Evolutionary conservation across 2,797 vertebrate species (phyloP).

Genomic region (Neoniphon sammara): DNA sequence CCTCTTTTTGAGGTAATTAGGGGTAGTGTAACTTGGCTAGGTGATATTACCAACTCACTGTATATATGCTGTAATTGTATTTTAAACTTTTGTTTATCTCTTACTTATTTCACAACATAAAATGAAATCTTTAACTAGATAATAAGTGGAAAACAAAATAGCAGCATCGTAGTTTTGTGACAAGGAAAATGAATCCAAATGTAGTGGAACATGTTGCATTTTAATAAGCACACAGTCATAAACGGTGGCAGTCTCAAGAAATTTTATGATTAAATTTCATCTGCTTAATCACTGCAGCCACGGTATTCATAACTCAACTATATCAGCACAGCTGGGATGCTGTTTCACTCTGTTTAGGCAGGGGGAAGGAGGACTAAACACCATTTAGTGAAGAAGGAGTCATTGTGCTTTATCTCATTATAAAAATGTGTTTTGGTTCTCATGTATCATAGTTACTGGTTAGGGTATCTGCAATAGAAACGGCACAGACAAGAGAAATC

Average conservation of each 20-base stretch:
- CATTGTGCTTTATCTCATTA: constrained; percentile 40
- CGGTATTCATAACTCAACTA: constrained; percentile 69
- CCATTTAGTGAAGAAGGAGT: constrained; percentile 44
- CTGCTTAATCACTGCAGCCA: constrained; percentile 70
- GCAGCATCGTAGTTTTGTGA: constrained; percentile 26
- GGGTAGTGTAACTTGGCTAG: constrained; percentile 40
- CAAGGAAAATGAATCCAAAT: constrained; percentile 62
- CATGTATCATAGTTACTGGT: constrained; percentile 41
- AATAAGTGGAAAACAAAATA: constrained; percentile 44
- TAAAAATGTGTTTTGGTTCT: constrained; percentile 46
- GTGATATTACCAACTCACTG: constrained; percentile 19
- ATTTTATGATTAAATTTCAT: constrained; percentile 75
- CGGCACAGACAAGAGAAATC: constrained; percentile 32
- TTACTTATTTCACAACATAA: constrained; percentile 28
- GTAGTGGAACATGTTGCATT: constrained; percentile 70
- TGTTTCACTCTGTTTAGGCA: constrained; percentile 51
- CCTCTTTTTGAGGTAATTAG: constrained; percentile 56
- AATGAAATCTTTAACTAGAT: constrained; percentile 23
- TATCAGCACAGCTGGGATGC: constrained; percentile 64
- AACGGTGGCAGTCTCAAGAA: constrained; percentile 65
- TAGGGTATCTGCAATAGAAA: constrained; percentile 24
- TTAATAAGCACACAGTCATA: constrained; percentile 75
- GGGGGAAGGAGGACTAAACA: constrained; percentile 47
- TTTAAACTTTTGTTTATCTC: constrained; percentile 47
- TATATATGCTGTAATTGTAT: constrained; percentile 40